Percentiles rank a stretch among this genome's conserved stretches.
phyloP scores from a whole-genome alignment of 2,888 invertebrate species.

The Coelogynopora nodosa region DNA sequence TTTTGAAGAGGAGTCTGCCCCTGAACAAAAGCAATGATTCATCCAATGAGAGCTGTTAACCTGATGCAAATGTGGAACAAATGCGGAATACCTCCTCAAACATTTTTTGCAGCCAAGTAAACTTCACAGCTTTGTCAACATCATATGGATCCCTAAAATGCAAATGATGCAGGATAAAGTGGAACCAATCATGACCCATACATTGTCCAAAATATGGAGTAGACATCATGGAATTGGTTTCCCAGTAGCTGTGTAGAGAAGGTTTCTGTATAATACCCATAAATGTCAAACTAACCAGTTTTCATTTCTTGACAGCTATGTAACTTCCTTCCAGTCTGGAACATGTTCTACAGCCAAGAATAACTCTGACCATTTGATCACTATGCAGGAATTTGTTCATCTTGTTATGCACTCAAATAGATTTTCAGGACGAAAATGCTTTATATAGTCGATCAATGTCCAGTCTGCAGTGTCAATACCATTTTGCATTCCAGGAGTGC shows the following conservation, averaged over 20 bases:
- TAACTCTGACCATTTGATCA: background rate
- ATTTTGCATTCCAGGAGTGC: constrained; percentile 20
- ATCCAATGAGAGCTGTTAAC: constrained; percentile 30
- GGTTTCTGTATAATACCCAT: constrained; percentile 29
- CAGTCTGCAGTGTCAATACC: constrained; percentile 17
- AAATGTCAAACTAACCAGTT: constrained; percentile 13
- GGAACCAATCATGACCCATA: background rate
- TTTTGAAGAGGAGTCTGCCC: constrained; percentile 38
- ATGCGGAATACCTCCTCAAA: constrained; percentile 31
- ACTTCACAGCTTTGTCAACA: constrained; percentile 30
- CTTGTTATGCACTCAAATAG: background rate
- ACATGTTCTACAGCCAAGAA: background rate
- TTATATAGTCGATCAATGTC: background rate
- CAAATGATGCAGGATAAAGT: background rate
- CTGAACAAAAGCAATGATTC: constrained; percentile 34
- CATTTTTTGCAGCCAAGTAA: background rate
- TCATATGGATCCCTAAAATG: constrained; percentile 16
- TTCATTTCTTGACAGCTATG: constrained; percentile 16
- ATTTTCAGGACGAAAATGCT: no score
- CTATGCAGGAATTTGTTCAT: constrained; percentile 8
- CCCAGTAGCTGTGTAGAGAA: constrained; percentile 13
- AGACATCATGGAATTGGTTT: constrained; percentile 26
- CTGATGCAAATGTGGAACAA: constrained; percentile 32
- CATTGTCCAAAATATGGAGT: constrained; percentile 29
- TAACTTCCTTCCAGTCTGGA: background rate